Conservation (phyloP, 2,888 invertebrate genomes). For the Tetranychus piercei region DNA sequence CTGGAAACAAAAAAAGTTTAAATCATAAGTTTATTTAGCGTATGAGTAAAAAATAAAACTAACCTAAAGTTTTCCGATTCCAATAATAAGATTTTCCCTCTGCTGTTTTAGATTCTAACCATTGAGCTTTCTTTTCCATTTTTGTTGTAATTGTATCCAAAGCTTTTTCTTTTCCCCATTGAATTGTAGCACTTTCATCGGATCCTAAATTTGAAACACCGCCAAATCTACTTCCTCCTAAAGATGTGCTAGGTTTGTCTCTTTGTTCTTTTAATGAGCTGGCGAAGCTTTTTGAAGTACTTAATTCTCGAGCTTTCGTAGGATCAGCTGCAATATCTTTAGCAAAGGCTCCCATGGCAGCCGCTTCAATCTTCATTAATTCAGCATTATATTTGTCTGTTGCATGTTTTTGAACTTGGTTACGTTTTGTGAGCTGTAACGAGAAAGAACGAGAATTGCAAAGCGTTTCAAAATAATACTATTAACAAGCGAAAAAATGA, state of each 20-base stretch:
- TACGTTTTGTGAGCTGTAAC: conserved; percentile 56
- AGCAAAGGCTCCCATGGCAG: conserved; percentile 67
- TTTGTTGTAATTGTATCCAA: conserved; percentile 31
- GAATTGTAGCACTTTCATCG: conserved; percentile 15
- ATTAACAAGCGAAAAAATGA: neutral
- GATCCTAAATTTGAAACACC: neutral
- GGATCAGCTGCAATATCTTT: conserved; percentile 57
- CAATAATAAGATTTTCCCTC: conserved; percentile 66
- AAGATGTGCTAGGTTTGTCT: neutral
- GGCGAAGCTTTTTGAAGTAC: neutral
- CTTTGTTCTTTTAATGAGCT: neutral
- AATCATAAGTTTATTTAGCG: neutral
- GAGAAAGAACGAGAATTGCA: conserved; percentile 23
- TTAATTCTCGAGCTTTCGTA: conserved; percentile 38
- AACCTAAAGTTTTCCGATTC: conserved; percentile 56
- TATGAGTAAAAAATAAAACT: neutral
- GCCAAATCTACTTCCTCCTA: conserved; percentile 13
- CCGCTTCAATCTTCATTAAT: conserved; percentile 69
- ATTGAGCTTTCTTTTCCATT: conserved; percentile 31
- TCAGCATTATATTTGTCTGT: conserved; percentile 47
- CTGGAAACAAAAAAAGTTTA: conserved; percentile 35
- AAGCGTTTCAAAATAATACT: conserved; percentile 15
- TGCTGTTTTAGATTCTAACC: conserved; percentile 59
- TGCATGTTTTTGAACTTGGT: conserved; percentile 45
- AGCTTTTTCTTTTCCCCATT: conserved; percentile 16